A percentile compares a stretch with the other conserved stretches of the same genome.
These are phyloP conservation scores for Cephalopterus ornatus DNA, from an alignment of 2,113 vertebrate genomes.

Conservation along the genomic window DNA sequence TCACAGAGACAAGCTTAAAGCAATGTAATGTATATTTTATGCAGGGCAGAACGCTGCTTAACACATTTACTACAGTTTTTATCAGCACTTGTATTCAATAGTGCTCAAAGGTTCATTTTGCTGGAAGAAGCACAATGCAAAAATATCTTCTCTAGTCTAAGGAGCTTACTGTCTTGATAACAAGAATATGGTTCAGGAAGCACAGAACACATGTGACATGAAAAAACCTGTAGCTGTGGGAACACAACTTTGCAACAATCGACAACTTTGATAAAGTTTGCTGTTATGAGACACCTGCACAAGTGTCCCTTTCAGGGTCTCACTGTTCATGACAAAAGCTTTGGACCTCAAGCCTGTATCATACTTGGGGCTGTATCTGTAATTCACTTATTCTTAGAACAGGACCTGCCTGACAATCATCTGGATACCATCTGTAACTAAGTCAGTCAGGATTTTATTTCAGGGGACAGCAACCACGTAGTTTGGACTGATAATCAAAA, in stretches of 20 bases:
- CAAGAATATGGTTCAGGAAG: not conserved
- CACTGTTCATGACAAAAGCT: not conserved
- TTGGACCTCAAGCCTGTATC: not conserved
- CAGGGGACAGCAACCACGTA: not conserved
- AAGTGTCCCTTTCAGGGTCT: not conserved
- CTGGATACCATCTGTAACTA: not conserved
- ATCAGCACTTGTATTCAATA: not conserved
- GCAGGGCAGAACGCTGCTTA: not conserved
- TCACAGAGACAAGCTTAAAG: not conserved
- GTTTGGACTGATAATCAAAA: not conserved
- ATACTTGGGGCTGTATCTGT: not conserved
- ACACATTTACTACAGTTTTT: not conserved
- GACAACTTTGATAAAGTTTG: not conserved
- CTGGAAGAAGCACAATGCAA: not conserved
- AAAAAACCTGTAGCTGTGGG: fast-evolving
- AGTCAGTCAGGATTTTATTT: not conserved
- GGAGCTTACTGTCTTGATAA: not conserved
- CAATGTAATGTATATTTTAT: not conserved
- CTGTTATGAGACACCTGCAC: not conserved
- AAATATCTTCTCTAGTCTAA: not conserved
- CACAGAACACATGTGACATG: not conserved
- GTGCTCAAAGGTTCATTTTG: not conserved
- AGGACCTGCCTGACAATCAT: not conserved
- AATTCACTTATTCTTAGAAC: not conserved
- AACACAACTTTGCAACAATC: not conserved